A percentile compares a stretch with the other conserved stretches of the same genome.
Evolutionary conservation across 2,797 vertebrate genomes (phyloP).

Genomic region (Euthynnus affinis): DNA sequence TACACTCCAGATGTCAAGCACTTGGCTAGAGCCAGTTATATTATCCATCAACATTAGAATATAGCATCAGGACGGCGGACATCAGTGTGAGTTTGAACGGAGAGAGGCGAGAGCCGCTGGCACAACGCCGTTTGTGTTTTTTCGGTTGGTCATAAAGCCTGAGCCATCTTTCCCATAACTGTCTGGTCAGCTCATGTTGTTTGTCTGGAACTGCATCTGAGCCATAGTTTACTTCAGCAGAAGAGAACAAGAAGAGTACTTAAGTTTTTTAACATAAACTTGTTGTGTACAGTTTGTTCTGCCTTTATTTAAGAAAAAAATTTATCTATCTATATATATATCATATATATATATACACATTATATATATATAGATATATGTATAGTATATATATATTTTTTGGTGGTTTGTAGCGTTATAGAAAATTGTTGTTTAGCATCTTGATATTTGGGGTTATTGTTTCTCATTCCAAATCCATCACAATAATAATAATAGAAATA

Average conservation of each 20-base stretch:
- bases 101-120: slow-evolving; percentile 1
- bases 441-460: slow-evolving; percentile 71
- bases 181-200: slow-evolving; percentile 75
- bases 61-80: slow-evolving; percentile 33
- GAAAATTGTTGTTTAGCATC: slow-evolving; percentile 77
- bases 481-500: slow-evolving; percentile 50
- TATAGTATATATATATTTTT: slow-evolving; percentile 74
- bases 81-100: slow-evolving; percentile 23
- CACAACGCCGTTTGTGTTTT: slow-evolving; percentile 25
- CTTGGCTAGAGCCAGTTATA: slow-evolving; percentile 18
- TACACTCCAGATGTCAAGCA: slow-evolving; percentile 60
- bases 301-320: slow-evolving; percentile 77
- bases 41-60: background rate
- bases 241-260: slow-evolving; percentile 69
- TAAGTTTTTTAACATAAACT: slow-evolving; percentile 71
- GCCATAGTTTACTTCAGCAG: slow-evolving; percentile 83
- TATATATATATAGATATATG: slow-evolving; percentile 60
- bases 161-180: slow-evolving; percentile 52
- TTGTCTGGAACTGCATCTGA: slow-evolving; percentile 87
- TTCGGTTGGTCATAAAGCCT: slow-evolving; percentile 30
- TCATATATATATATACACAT: slow-evolving; percentile 69
- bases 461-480: slow-evolving; percentile 70
- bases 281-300: slow-evolving; percentile 81
- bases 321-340: slow-evolving; percentile 69
- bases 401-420: slow-evolving; percentile 84